Evolutionary conservation across 2,113 vertebrate species (phyloP), one percentile per base, ranked within the genome.

Genomic region (Festucalex cinctus): DNA sequence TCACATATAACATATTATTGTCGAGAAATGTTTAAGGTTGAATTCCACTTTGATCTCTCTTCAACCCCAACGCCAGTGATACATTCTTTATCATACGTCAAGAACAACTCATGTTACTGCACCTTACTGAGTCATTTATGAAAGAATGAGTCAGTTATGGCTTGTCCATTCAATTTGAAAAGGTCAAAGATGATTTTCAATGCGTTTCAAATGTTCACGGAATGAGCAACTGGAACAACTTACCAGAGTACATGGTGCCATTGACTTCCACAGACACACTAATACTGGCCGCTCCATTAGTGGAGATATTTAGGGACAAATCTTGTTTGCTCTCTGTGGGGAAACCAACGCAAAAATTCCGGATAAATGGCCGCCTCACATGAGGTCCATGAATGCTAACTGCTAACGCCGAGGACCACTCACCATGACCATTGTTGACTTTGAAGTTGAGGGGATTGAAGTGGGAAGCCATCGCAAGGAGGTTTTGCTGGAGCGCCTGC

Each of bases 401-500:
- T 51, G 48, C 20, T 10, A 51, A 20, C 3, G 48, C 2, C 9
- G 9, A 57, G 26, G 8, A 1, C 7, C 12, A 13, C 93, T 89
- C 73, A 99, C 97, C 95, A 22, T 94, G 94, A 61, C 92, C 77
- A 1, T 83, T 93, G 0, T 93, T 94, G 56, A 94, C 90, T 79
- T 93, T 96, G 73, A 96, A 89, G 84, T 91, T 95, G 93, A 95
- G 87, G 59, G 96, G 96, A 82, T 88, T 90, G 70, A 98, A 91
- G 86, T 96, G 97, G 28, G 96, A 91, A 0, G 97, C 94, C 92
- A 97, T 83, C 83, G 90, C 94, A 77, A 98, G 80, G 0, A 98
- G 88, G 92, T 95, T 97, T 65, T 97, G 96, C 79, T 98, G 96
- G 53, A 98, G 89, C 5, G 95, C 95, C 85, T 98, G 96, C 86